phyloP scores from a whole-genome alignment of 2,888 invertebrate species.

The Cyclophora albipunctata region DNA sequence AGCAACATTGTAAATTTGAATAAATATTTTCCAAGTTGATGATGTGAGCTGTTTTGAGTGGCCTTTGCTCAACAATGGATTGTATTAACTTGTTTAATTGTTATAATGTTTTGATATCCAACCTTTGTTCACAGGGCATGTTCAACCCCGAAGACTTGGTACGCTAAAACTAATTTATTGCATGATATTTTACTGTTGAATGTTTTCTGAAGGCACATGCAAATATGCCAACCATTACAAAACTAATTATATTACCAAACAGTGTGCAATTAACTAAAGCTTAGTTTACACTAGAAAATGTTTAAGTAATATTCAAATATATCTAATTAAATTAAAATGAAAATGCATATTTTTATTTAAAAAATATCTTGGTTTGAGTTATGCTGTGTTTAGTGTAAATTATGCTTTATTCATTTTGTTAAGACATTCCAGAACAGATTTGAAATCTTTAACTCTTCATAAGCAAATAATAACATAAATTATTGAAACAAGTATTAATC shows the following conservation, averaged over 20 bases:
- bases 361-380: slow-evolving; percentile 1
- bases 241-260: slow-evolving; percentile 19
- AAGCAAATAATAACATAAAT: slow-evolving; percentile 27
- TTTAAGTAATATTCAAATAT: slow-evolving; percentile 10
- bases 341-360: no score
- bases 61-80: no score
- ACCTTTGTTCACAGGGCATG: slow-evolving; percentile 82
- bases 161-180: slow-evolving; percentile 58
- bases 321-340: no score
- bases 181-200: slow-evolving; percentile 39
- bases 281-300: neutral
- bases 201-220: slow-evolving; percentile 44
- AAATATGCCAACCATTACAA: slow-evolving; percentile 43
- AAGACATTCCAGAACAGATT: slow-evolving; percentile 40
- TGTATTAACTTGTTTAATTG: no score
- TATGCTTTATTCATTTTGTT: slow-evolving; percentile 13
- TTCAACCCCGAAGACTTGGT: slow-evolving; percentile 90
- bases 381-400: slow-evolving; percentile 12
- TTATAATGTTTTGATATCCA: no score
- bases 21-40: no score
- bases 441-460: slow-evolving; percentile 9
- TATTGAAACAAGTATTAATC: slow-evolving; percentile 41
- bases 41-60: no score
- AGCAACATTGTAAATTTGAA: no score
- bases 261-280: slow-evolving; percentile 47